Evolutionary conservation across 2,113 vertebrate genomes (phyloP).

Genomic region (Anhinga rufa): DNA sequence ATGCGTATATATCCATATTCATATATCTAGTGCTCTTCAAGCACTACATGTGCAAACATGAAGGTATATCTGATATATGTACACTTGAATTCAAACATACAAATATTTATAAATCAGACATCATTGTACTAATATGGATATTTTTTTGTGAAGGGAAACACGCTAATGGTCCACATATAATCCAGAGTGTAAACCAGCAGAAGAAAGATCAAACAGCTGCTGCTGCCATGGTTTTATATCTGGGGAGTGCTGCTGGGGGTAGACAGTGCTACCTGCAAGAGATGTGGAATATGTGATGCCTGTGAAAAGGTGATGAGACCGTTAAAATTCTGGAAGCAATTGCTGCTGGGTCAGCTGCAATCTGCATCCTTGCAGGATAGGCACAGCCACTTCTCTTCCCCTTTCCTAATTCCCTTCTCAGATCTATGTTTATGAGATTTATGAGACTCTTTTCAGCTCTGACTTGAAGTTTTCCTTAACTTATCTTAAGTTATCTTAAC

Average conservation of each 20-base stretch:
- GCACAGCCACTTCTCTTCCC: accelerated
- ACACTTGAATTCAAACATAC: not conserved
- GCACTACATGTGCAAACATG: not conserved
- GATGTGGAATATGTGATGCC: not conserved
- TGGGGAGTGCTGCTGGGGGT: not conserved
- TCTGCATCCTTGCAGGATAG: not conserved
- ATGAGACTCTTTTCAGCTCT: not conserved
- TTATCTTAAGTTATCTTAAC: too few relatives aligned
- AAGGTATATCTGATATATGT: too few relatives aligned
- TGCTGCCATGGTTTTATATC: not conserved
- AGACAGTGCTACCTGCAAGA: not conserved
- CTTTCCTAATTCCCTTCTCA: not conserved
- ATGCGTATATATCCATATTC: not conserved
- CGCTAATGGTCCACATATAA: not conserved
- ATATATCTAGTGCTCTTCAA: not conserved
- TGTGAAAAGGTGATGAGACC: not conserved
- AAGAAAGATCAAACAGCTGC: not conserved
- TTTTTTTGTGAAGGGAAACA: not conserved
- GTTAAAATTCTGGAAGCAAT: not conserved
- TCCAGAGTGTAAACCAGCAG: not conserved
- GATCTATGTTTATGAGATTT: not conserved
- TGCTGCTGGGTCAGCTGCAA: not conserved
- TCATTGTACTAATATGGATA: not conserved
- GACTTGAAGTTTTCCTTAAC: not conserved
- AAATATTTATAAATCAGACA: not conserved